Evolutionary conservation across 2,797 vertebrate species (phyloP).

Genomic region (Rachycentron canadum): DNA sequence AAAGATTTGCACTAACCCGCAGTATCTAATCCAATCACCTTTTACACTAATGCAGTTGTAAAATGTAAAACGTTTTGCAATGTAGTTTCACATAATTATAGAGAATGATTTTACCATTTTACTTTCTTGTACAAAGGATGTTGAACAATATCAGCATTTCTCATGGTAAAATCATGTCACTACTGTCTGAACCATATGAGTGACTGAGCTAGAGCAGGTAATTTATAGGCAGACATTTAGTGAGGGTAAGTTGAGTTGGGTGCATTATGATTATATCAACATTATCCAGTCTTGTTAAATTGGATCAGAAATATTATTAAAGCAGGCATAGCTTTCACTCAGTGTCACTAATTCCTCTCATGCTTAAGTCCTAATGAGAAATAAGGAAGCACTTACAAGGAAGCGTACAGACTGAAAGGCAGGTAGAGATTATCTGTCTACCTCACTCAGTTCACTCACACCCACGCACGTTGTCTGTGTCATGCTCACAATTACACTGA

Average conservation of each 20-base stretch:
- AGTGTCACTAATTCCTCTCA: slow-evolving; percentile 74
- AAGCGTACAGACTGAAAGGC: slow-evolving; percentile 43
- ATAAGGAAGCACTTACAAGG: slow-evolving; percentile 73
- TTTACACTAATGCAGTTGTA: neutral
- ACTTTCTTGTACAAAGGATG: slow-evolving; percentile 12
- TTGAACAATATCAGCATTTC: slow-evolving; percentile 21
- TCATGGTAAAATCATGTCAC: slow-evolving; percentile 36
- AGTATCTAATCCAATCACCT: neutral
- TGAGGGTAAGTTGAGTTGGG: slow-evolving; percentile 50
- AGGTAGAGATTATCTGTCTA: slow-evolving; percentile 76
- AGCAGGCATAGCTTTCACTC: slow-evolving; percentile 69
- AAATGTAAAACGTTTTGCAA: slow-evolving; percentile 2
- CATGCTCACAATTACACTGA: slow-evolving; percentile 48
- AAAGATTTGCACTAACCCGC: neutral
- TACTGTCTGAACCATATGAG: slow-evolving; percentile 52
- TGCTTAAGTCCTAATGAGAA: slow-evolving; percentile 78
- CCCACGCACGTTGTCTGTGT: slow-evolving; percentile 22
- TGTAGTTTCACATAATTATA: neutral
- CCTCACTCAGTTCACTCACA: slow-evolving; percentile 50
- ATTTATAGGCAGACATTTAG: slow-evolving; percentile 61
- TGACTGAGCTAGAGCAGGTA: slow-evolving; percentile 59
- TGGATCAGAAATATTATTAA: slow-evolving; percentile 79
- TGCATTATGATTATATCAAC: slow-evolving; percentile 77
- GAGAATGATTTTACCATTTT: neutral
- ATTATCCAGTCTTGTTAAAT: slow-evolving; percentile 81